A percentile compares a stretch with the other conserved stretches of the same genome.
Evolutionary conservation across 2,113 vertebrate species (phyloP).

Genomic region (Propithecus coquereli): DNA sequence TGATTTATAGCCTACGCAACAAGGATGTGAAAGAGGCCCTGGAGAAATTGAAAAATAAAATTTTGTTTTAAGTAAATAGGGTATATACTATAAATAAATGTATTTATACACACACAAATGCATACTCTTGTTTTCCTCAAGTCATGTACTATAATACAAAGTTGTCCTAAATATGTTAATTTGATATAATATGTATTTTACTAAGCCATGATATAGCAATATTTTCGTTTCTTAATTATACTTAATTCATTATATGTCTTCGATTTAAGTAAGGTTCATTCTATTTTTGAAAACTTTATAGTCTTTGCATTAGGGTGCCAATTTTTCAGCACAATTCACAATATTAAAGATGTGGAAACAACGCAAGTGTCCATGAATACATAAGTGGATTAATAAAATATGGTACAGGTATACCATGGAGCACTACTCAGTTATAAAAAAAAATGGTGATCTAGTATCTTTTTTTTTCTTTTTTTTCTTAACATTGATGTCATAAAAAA

Average conservation of each 20-base stretch:
- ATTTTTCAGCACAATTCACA: neutral
- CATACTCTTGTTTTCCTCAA: neutral
- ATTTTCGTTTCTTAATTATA: neutral
- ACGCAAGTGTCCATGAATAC: too few species aligned
- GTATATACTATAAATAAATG: neutral
- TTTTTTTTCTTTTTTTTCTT: too few species aligned
- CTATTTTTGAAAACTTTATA: neutral
- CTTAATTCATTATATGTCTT: neutral
- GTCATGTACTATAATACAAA: neutral
- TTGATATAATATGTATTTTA: neutral
- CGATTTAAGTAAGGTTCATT: neutral
- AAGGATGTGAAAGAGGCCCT: constrained; percentile 55
- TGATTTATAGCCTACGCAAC: constrained; percentile 64
- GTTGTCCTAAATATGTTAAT: neutral
- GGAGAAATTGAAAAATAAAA: neutral
- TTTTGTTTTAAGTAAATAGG: neutral
- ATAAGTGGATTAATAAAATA: too few species aligned
- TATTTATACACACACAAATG: neutral
- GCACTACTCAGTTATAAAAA: too few species aligned
- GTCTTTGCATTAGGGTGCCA: rapidly evolving
- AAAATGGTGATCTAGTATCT: too few species aligned
- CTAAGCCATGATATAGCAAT: neutral
- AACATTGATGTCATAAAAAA: too few species aligned
- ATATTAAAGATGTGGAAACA: too few species aligned
- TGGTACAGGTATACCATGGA: too few species aligned